Percentiles rank a stretch among this genome's conserved stretches.
phyloP scores from a whole-genome alignment of 2,888 invertebrate genomes.

The Choreutis nemorana region DNA sequence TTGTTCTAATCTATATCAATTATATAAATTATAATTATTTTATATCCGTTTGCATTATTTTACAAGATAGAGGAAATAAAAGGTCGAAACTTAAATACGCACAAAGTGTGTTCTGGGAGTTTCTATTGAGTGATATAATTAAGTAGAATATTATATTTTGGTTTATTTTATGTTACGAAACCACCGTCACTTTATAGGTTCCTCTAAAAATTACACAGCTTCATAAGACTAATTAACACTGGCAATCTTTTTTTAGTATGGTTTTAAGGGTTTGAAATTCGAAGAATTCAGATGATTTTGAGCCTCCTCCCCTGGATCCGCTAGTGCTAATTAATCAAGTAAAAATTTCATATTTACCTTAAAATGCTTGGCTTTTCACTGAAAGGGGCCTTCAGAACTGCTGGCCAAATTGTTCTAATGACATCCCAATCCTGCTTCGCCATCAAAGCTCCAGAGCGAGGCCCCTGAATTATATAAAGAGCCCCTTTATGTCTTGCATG shows the following conservation, averaged over 20 bases:
- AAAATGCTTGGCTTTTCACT: conserved; percentile 88
- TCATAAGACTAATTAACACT: too few species aligned
- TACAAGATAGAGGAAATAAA: neutral
- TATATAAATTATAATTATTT: conserved; percentile 2
- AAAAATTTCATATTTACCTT: conserved; percentile 27
- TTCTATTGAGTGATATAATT: too few species aligned
- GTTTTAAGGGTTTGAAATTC: too few species aligned
- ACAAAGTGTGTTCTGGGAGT: too few species aligned
- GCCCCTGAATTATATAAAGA: conserved; percentile 77
- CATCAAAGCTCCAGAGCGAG: conserved; percentile 69
- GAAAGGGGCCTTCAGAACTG: conserved; percentile 77
- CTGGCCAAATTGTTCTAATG: conserved; percentile 78
- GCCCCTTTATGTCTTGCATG: conserved; percentile 69
- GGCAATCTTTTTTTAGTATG: too few species aligned
- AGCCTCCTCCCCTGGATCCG: too few species aligned
- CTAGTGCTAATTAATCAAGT: neutral
- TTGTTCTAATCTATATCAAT: conserved; percentile 57
- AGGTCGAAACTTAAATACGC: too few species aligned
- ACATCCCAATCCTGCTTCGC: conserved; percentile 81
- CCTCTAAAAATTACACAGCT: too few species aligned
- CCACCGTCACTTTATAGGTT: too few species aligned
- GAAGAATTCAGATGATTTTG: neutral
- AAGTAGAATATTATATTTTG: too few species aligned
- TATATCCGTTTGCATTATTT: neutral
- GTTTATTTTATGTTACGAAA: too few species aligned